Percentiles rank a stretch among this genome's conserved stretches.
These are phyloP conservation scores for Andrena trimmerana DNA, from an alignment of 2,888 invertebrate genomes.

Conservation along the genomic window DNA sequence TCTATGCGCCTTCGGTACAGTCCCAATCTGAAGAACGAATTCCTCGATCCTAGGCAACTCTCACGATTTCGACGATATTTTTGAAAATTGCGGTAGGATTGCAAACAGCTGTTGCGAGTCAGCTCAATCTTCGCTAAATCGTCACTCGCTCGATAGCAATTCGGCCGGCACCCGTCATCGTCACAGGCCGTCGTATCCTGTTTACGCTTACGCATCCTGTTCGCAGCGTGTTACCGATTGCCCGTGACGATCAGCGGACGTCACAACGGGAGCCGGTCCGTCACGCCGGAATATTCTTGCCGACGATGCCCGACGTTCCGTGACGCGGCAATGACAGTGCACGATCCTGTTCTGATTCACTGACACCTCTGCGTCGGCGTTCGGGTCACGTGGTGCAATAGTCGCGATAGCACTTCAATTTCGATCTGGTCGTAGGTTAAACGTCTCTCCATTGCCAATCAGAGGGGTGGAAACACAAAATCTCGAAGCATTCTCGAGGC, in stretches of 20 bases:
- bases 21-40: too few species aligned
- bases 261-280: constrained; percentile 37
- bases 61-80: not conserved
- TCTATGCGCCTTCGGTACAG: too few species aligned
- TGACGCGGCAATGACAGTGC: constrained; percentile 51
- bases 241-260: constrained; percentile 41
- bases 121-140: constrained; percentile 20
- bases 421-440: constrained; percentile 10
- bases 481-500: not conserved
- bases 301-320: constrained; percentile 46
- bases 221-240: constrained; percentile 33
- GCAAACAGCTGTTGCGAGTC: constrained; percentile 4
- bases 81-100: not conserved
- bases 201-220: constrained; percentile 40
- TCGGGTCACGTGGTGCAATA: constrained; percentile 18
- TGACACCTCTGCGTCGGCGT: constrained; percentile 19
- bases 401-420: constrained; percentile 18
- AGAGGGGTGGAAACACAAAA: not conserved
- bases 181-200: constrained; percentile 37
- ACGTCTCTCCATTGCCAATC: not conserved
- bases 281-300: constrained; percentile 54
- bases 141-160: constrained; percentile 14
- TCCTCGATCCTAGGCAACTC: too few species aligned
- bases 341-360: constrained; percentile 18
- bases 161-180: constrained; percentile 5